Base-by-base conservation (phyloP, 2,797 vertebrate species). In the Eulemur albifrons region DNA sequence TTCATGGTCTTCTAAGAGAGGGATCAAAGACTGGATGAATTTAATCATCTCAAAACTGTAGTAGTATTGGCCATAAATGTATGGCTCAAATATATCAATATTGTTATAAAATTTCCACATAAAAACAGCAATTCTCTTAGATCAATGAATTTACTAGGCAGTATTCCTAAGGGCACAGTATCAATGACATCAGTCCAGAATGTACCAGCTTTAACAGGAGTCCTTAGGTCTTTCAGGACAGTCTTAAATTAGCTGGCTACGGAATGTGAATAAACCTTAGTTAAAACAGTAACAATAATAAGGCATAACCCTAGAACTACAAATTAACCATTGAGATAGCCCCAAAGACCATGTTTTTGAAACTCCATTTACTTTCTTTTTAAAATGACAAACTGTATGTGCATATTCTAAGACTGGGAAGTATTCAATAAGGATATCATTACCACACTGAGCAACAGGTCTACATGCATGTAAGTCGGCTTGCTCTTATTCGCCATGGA, bases 31-130 rank as follows among this genome's bases (percentile, higher is more conserved):
- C 25, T 52, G 75, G 65, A 52, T 35, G 45, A 86, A 72, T 72
- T 93, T 59, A 96, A 90, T 92, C 20, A 85, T 32, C 90, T 69
- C 57, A 88, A 61, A 95, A 43, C 35, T 96, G 38, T 90, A 76
- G 11, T 38, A 95, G 11, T 38, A 96, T 4, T 80, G 65, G 86
- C 59, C 57, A 90, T 87, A 96, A 94, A 75, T 20, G 35, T 13
- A 61, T 1, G 11, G 70, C 38, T 97, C 70, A n/a, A n/a, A 73
- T 12, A 67, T 30, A 76, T 20, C 82, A 67, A 90, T 69, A 32
- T 2, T 85, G 14, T 85, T 72, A 67, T 57, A 72, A 93, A 77
- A 82, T 50, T 57, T 81, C 21, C 43, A 70, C 7, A 81, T 57
- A 79, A 84, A 94, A 81, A 69, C 4, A 82, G n/a, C 21, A 88